phyloP scores from a whole-genome alignment of 2,113 vertebrate genomes.

The Regulus satrapa region DNA sequence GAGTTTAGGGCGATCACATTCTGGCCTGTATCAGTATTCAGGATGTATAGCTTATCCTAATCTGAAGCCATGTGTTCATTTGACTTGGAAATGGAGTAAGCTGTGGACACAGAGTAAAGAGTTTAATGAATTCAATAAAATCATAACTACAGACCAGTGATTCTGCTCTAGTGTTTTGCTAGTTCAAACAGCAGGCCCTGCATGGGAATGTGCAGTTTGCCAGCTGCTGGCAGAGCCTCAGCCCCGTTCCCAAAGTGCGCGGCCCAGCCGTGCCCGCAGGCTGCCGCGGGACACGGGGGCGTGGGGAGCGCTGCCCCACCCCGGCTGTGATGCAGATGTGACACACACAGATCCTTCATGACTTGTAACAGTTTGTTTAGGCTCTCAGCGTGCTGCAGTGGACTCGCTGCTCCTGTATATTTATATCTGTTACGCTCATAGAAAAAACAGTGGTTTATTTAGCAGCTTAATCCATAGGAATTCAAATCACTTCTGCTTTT shows the following conservation, averaged over 20 bases:
- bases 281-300: no score
- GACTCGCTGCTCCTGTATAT: neutral
- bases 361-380: neutral
- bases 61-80: neutral
- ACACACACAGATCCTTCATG: neutral
- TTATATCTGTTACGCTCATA: neutral
- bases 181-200: neutral
- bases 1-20: neutral
- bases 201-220: neutral
- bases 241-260: neutral
- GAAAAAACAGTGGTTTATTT: neutral
- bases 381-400: neutral
- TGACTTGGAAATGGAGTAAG: neutral
- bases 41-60: neutral
- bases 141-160: neutral
- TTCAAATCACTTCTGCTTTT: neutral
- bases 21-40: neutral
- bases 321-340: neutral
- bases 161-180: neutral
- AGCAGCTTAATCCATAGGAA: neutral
- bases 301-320: no score
- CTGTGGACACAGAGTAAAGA: neutral
- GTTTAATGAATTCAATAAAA: neutral
- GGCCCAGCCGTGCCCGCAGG: neutral
- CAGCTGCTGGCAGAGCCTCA: neutral